A percentile compares a stretch with the other conserved stretches of the same genome.
phyloP scores from a whole-genome alignment of 1,140 invertebrate species.

The Lucilia cuprina region DNA sequence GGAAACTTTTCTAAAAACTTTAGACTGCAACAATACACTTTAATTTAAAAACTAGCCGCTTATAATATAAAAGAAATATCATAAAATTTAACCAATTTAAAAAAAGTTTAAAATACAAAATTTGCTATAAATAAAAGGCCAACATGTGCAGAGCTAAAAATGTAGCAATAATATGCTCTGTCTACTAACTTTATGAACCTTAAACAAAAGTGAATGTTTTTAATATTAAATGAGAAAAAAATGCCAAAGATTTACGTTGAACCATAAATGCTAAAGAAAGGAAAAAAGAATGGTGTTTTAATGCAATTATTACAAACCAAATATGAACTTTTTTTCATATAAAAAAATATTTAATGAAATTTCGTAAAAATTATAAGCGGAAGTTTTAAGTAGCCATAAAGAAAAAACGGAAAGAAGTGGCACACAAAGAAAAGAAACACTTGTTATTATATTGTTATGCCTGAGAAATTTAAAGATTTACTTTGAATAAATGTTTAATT shows the following conservation, averaged over 20 bases:
- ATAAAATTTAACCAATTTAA: not conserved
- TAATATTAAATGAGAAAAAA: not conserved
- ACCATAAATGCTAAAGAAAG: not conserved
- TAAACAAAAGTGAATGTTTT: slow-evolving; percentile 3
- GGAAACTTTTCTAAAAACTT: too few species aligned
- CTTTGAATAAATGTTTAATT: not conserved
- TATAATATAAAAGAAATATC: too few species aligned
- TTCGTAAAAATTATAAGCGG: not conserved
- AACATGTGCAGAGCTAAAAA: not conserved
- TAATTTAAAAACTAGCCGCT: too few species aligned
- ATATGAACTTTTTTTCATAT: not conserved
- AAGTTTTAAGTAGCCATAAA: not conserved
- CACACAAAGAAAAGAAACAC: not conserved
- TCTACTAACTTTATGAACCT: not conserved
- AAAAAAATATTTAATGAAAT: not conserved
- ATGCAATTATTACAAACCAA: not conserved
- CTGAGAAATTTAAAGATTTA: slow-evolving; percentile 3
- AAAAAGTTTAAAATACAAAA: not conserved
- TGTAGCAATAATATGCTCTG: not conserved
- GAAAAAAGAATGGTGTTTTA: not conserved
- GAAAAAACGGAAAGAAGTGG: not conserved
- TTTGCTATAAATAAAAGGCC: not conserved
- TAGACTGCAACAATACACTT: too few species aligned
- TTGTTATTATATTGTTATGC: not conserved
- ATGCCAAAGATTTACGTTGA: not conserved